Evolutionary conservation across 1,140 invertebrate species (phyloP), one percentile per base, ranked within the genome.

Genomic region (Linepithema humile): DNA sequence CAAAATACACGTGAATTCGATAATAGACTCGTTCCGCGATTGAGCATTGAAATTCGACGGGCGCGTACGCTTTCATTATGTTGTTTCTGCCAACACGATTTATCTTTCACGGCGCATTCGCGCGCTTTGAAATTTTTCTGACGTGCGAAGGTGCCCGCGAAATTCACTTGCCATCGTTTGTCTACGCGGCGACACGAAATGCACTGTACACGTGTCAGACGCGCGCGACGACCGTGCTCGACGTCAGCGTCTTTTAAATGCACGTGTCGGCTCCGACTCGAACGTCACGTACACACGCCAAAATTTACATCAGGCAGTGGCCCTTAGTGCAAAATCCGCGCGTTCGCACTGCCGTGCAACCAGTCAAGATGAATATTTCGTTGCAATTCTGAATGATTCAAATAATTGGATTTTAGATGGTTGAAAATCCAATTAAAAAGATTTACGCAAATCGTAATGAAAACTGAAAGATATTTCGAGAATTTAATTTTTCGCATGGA

Each of bases 101-200:
- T 80, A 69, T 80, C 64, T 80, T 78, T 17, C 48, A 7, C n/a
- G 38, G n/a, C 32, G 50, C 20, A 5, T 12, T 23, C 35, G 62
- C 32, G 59, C 75, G 62, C 59, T 53, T 40, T 38, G 62, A 20
- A 40, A 78, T 78, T 78, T 78, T 78, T 78, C 75, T 69, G 75
- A 78, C 75, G 62, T 53, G 32, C 45, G 17, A 29, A 26, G 74
- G 32, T 53, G 43, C 32, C 60, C 74, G 43, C n/a, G 73, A 50
- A 77, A 77, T 80, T 69, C 75, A 80, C 75, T 48, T 77, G 73
- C 64, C 64, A 53, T 80, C 75, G 64, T 80, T 80, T 70, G 75
- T 69, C 75, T 80, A 64, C 62, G 48, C 26, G 75, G 62, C 35
- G 48, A 80, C 48, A 48, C 38, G 64, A 70, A 57, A 55, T 57